These are phyloP conservation scores for Recurvirostra avosetta DNA, from an alignment of 2,113 vertebrate genomes.

Conservation along the genomic window DNA sequence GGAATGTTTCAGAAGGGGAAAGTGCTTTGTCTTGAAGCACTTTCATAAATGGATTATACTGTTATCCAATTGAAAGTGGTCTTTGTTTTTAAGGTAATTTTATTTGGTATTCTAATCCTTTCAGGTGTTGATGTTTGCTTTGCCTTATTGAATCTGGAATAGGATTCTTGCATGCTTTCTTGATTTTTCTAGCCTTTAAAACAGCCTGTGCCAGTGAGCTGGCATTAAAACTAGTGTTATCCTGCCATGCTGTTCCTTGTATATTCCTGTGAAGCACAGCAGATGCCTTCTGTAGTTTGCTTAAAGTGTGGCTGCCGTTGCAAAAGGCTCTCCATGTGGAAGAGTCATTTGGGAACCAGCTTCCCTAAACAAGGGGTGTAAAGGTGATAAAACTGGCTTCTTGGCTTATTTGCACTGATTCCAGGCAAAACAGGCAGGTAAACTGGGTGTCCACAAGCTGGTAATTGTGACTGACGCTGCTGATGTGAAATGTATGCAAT, in stretches of 20 bases:
- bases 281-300: neutral
- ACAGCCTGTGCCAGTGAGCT: neutral
- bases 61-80: neutral
- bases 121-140: conserved; percentile 2
- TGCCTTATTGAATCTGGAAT: neutral
- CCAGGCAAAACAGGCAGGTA: neutral
- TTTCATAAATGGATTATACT: conserved; percentile 13
- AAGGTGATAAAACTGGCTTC: neutral
- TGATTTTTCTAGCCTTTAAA: conserved; percentile 13
- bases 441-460: neutral
- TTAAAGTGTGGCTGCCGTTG: neutral
- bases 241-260: neutral
- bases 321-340: neutral
- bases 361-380: neutral
- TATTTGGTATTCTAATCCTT: conserved; percentile 7
- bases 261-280: neutral
- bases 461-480: neutral
- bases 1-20: neutral
- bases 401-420: neutral
- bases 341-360: neutral
- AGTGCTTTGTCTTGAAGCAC: neutral
- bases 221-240: neutral
- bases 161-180: neutral
- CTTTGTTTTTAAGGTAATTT: conserved; percentile 46
- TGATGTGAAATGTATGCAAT: neutral